Evolutionary conservation across 2,797 vertebrate species (phyloP), one percentile per base, ranked within the genome.

Genomic region (Rhodeus uyekii): DNA sequence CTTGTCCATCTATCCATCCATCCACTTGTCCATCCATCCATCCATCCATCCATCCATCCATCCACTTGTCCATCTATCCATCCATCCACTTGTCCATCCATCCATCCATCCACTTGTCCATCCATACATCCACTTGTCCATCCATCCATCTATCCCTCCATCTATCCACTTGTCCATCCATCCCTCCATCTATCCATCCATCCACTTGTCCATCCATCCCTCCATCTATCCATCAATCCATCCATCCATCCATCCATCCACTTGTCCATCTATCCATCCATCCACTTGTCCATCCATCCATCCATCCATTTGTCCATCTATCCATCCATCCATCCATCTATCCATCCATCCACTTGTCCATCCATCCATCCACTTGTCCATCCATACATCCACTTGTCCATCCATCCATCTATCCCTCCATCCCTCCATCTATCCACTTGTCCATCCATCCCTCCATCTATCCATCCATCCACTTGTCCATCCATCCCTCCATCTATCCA

Each of bases 241-340:
- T 55, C n/a, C 1, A 24, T 48, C 16, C 2, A 19, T 48, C 8
- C 0, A 55, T 24, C 55, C 2, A 27, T 27, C 24, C 0, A 14
- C 27, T 4, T 1, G 13, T 55, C 50, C 0, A n/a, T n/a, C n/a
- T n/a, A 29, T 18, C 14, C 2, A 32, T 61, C n/a, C 0, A 2
- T 27, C 18, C 8, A 50, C n/a, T 0, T 1, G 13, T 58, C 58
- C 6, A 61, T 61, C 24, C 1, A 58, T 13, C 24, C 5, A 16
- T 6, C 0, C 3, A 2, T 60, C 14, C 27, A 1, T 61, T 5
- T 0, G 8, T 32, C 5, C 0, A 36, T 22, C 61, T 9, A 22
- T 29, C 27, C 0, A 32, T 29, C 55, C 13, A 16, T 24, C 22
- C 27, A 60, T 14, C 55, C 9, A 10, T 18, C 13, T 0, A 53